These are phyloP conservation scores for Argyrosomus regius DNA, from an alignment of 2,797 vertebrate species.

Conservation along the genomic window DNA sequence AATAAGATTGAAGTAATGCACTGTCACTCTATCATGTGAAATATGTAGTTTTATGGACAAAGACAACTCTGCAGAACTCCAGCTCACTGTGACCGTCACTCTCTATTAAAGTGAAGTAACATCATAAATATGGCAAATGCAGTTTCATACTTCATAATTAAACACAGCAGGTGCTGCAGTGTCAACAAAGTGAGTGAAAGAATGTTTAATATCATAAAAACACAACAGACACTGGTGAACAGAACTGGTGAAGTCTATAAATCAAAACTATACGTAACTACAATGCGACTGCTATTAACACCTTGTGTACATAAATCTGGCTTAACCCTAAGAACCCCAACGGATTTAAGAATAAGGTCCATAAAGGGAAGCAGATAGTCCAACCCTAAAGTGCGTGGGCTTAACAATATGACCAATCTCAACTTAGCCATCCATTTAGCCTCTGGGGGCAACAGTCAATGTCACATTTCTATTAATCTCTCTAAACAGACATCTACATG, in stretches of 20 bases:
- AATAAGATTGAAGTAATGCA: neutral
- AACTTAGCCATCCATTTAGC: no score
- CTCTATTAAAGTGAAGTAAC: neutral
- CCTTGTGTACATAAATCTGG: constrained; percentile 5
- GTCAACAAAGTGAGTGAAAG: neutral
- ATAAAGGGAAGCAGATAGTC: neutral
- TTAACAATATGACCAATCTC: no score
- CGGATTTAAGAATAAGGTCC: neutral
- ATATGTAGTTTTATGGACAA: neutral
- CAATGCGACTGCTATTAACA: neutral
- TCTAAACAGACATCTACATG: no score
- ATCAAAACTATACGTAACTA: neutral
- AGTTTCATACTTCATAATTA: neutral
- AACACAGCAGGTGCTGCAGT: neutral
- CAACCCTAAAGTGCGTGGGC: no score
- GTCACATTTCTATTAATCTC: no score
- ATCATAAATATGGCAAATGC: neutral
- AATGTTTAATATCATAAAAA: neutral
- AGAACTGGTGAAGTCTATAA: neutral
- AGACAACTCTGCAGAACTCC: neutral
- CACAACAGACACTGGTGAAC: neutral
- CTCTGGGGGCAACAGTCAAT: no score
- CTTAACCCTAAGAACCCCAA: neutral
- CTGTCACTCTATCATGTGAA: neutral
- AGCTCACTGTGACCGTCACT: neutral